A percentile compares a stretch with the other conserved stretches of the same genome.
Evolutionary conservation across 35 echinoderm and acorn worm genomes (phyloP).

Genomic region (Apostichopus parvimensis): DNA sequence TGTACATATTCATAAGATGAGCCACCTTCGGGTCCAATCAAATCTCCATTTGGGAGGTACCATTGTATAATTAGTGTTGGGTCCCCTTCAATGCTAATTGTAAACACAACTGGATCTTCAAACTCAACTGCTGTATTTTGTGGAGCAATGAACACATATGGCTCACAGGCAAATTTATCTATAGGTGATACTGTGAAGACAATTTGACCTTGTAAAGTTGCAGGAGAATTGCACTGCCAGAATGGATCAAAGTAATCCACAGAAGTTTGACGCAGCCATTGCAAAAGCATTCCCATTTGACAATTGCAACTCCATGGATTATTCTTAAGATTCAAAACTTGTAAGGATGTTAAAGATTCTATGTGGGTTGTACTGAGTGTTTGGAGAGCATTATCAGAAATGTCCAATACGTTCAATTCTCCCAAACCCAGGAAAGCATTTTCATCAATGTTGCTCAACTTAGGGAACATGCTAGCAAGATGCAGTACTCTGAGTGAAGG

Average conservation of each 20-base stretch:
- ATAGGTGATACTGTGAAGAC: constrained; percentile 54
- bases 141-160: constrained; percentile 56
- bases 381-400: constrained; percentile 65
- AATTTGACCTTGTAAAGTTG: constrained; percentile 40
- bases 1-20: constrained; percentile 48
- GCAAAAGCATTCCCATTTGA: constrained; percentile 58
- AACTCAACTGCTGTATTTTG: constrained; percentile 45
- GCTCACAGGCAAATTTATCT: constrained; percentile 80
- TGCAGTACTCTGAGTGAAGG: constrained; percentile 49
- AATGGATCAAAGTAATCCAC: constrained; percentile 61
- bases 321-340: constrained; percentile 57
- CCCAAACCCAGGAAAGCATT: constrained; percentile 66
- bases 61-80: constrained; percentile 74
- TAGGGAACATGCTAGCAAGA: constrained; percentile 70
- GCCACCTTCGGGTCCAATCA: neutral
- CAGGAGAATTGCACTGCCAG: constrained; percentile 64
- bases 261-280: constrained; percentile 48
- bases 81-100: constrained; percentile 70
- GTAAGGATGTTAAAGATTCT: constrained; percentile 42
- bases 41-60: constrained; percentile 62
- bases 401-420: constrained; percentile 62
- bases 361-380: constrained; percentile 51
- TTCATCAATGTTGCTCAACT: constrained; percentile 40
- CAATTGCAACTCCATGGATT: constrained; percentile 90
- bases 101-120: constrained; percentile 47